Percentiles rank a stretch among this genome's conserved stretches.
Conservation (phyloP, 2,888 invertebrate species). For the Pandemis cinnamomeana region DNA sequence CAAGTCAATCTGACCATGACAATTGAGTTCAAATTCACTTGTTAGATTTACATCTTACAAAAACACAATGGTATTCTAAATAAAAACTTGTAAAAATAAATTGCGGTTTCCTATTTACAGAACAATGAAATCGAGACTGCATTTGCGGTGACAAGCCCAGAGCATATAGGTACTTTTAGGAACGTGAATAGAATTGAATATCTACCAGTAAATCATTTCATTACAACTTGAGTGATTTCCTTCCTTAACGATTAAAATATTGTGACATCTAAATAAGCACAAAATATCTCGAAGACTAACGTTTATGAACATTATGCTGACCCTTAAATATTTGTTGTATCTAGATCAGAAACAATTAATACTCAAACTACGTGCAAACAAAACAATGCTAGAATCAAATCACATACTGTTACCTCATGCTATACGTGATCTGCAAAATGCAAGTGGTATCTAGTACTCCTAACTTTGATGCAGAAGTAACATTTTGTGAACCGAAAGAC, state of each 20-base stretch:
- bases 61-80: no score
- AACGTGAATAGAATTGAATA: background rate
- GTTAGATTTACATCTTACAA: no score
- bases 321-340: background rate
- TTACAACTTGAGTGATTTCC: background rate
- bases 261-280: background rate
- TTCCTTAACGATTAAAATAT: background rate
- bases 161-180: background rate
- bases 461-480: background rate
- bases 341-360: background rate
- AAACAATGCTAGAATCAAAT: background rate
- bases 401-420: background rate
- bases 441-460: background rate
- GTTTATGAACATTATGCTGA: background rate
- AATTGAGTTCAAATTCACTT: no score
- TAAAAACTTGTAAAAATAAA: background rate
- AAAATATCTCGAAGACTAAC: no score
- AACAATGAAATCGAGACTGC: constrained; percentile 9
- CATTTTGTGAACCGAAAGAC: background rate
- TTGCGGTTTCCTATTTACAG: background rate
- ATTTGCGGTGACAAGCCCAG: background rate
- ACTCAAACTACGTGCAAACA: background rate
- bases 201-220: background rate
- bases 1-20: no score
- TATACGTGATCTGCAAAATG: constrained; percentile 8